Evolutionary conservation across 2,888 invertebrate genomes (phyloP).

Genomic region (Epinotia demarniana): DNA sequence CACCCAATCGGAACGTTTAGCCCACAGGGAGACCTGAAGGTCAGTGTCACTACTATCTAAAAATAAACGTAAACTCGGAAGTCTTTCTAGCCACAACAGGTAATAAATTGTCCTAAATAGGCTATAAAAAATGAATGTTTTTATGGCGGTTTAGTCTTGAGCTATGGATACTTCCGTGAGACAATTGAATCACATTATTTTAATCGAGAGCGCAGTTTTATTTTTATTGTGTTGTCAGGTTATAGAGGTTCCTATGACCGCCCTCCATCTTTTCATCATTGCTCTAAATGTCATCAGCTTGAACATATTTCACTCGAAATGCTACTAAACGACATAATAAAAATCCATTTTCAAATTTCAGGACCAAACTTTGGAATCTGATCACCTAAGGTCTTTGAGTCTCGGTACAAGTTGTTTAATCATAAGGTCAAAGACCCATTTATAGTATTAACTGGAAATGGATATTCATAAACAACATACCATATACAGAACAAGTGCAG

Average conservation of each 20-base stretch:
- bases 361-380: background rate
- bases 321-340: background rate
- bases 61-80: background rate
- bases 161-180: too few relatives aligned
- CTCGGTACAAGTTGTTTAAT: background rate
- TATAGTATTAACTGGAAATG: slow-evolving; percentile 5
- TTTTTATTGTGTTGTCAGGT: too few relatives aligned
- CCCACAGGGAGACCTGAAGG: background rate
- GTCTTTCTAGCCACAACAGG: slow-evolving; percentile 1
- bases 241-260: too few relatives aligned
- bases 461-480: background rate
- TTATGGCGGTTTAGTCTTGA: too few relatives aligned
- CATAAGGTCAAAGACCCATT: slow-evolving; percentile 22
- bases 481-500: slow-evolving; percentile 12
- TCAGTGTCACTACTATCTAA: background rate
- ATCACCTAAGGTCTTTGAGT: background rate
- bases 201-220: too few relatives aligned
- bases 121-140: background rate
- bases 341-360: background rate
- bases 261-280: too few relatives aligned
- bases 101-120: background rate
- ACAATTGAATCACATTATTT: too few relatives aligned
- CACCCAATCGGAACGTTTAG: slow-evolving; percentile 5
- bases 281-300: too few relatives aligned
- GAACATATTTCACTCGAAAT: too few relatives aligned